Conservation (phyloP, 2,113 vertebrate species). For the Percina caprodes region DNA sequence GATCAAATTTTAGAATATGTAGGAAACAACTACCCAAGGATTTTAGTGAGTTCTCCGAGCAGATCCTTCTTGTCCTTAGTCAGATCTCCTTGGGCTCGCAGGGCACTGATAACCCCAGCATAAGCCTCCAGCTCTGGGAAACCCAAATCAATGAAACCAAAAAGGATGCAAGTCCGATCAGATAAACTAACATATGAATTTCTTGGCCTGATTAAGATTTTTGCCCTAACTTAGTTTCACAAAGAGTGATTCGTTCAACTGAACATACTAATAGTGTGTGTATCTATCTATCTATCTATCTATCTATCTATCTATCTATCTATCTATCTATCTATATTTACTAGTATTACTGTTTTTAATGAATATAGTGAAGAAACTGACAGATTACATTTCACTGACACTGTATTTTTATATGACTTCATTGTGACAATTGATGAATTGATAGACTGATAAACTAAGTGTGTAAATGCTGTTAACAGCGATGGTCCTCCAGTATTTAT, state of each 20-base stretch:
- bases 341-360: too few species aligned
- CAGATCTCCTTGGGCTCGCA: slow-evolving; percentile 97
- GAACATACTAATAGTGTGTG: too few species aligned
- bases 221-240: background rate
- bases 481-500: background rate
- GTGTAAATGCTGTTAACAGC: background rate
- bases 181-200: background rate
- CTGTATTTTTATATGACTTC: too few species aligned
- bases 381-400: too few species aligned
- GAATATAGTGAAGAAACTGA: too few species aligned
- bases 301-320: too few species aligned
- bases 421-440: too few species aligned
- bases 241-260: too few species aligned
- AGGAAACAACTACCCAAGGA: slow-evolving; percentile 88
- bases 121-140: slow-evolving; percentile 96
- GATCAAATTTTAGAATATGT: background rate
- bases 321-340: too few species aligned
- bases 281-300: too few species aligned
- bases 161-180: background rate
- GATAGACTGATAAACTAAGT: background rate
- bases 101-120: slow-evolving; percentile 97
- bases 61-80: slow-evolving; percentile 98
- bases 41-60: slow-evolving; percentile 96
- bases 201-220: background rate
- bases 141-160: background rate